Percentiles rank a stretch among this genome's conserved stretches.
Conservation (phyloP, 2,888 invertebrate species). For the Deroplatys truncata region DNA sequence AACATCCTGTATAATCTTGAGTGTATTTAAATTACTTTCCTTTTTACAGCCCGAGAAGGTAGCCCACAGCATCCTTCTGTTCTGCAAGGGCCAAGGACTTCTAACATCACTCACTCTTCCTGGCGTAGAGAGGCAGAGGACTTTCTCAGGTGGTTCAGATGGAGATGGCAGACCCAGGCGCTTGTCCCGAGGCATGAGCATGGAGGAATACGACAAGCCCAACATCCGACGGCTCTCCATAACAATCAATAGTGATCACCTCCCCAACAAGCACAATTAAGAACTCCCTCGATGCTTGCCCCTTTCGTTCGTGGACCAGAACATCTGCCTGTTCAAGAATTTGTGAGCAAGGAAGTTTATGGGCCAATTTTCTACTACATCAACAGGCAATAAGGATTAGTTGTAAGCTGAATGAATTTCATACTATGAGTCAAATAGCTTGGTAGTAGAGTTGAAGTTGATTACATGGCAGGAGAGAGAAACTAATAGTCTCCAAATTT, state of each 20-base stretch:
- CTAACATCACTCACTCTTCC: slow-evolving; percentile 78
- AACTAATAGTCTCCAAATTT: background rate
- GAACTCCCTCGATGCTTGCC: background rate
- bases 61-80: slow-evolving; percentile 78
- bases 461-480: background rate
- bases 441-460: background rate
- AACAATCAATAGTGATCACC: slow-evolving; percentile 41
- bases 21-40: background rate
- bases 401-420: background rate
- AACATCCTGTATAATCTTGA: too few species aligned
- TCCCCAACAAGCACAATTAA: slow-evolving; percentile 27
- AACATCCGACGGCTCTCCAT: slow-evolving; percentile 71
- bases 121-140: slow-evolving; percentile 69
- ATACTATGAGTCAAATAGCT: background rate
- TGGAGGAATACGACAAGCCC: slow-evolving; percentile 80
- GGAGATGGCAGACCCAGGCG: slow-evolving; percentile 45
- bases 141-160: slow-evolving; percentile 54
- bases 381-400: background rate
- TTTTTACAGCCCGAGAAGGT: slow-evolving; percentile 75
- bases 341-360: background rate
- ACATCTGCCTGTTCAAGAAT: background rate
- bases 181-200: slow-evolving; percentile 62
- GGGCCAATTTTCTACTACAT: background rate
- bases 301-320: background rate
- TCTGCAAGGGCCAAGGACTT: slow-evolving; percentile 83